Evolutionary conservation across 2,797 vertebrate genomes (phyloP).

Genomic region (Halcyon leucocephala): DNA sequence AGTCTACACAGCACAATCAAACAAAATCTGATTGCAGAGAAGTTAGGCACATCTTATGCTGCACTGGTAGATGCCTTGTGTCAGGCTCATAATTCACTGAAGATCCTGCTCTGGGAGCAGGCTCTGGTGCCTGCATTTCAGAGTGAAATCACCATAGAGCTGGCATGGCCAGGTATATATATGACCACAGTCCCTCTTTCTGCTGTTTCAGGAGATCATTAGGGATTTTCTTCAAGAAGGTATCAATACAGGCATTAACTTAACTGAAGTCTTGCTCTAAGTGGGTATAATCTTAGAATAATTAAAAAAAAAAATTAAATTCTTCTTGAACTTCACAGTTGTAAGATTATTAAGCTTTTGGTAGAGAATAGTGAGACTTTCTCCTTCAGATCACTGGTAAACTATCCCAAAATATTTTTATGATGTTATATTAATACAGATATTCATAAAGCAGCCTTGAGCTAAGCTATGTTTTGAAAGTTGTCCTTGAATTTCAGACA

Average conservation of each 20-base stretch:
- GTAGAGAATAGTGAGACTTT: neutral
- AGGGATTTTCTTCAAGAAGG: neutral
- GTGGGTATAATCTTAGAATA: neutral
- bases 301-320: neutral
- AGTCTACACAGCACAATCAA: slow-evolving; percentile 8
- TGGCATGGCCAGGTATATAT: neutral
- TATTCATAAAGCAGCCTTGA: neutral
- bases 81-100: neutral
- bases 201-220: neutral
- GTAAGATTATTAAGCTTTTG: neutral
- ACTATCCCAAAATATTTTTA: neutral
- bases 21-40: neutral
- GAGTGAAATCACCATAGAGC: neutral
- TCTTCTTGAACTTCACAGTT: neutral
- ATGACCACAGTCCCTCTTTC: neutral
- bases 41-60: neutral
- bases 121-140: neutral
- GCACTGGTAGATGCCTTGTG: neutral
- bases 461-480: neutral
- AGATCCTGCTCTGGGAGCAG: neutral
- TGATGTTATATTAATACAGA: neutral
- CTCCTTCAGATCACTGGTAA: neutral
- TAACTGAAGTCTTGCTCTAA: neutral
- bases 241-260: neutral
- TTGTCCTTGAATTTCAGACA: neutral